Percentiles rank a stretch among this genome's conserved stretches.
phyloP scores from a whole-genome alignment of 30 jellyfish, hydroid and myxozoan genomes.

The Rhopilema esculentum region DNA sequence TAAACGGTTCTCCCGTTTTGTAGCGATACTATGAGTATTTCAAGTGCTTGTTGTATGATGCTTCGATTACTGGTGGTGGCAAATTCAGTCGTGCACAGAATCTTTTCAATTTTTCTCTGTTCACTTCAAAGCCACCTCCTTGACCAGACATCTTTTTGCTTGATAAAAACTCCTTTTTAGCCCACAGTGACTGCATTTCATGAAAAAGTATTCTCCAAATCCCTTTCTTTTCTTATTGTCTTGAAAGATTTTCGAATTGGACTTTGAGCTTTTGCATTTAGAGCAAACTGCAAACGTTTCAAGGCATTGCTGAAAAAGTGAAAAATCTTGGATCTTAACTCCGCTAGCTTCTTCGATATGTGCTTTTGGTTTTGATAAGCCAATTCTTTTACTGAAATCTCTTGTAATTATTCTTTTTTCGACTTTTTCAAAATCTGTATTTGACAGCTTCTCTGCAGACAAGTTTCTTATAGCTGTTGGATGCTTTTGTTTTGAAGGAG shows the following conservation, averaged over 20 bases:
- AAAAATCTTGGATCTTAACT: conserved; percentile 32
- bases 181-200: conserved; percentile 18
- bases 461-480: conserved; percentile 2
- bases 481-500: not conserved
- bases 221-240: conserved; percentile 28
- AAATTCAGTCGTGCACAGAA: conserved; percentile 25
- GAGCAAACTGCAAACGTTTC: not conserved
- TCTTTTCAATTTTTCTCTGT: conserved; percentile 14
- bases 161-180: conserved; percentile 8
- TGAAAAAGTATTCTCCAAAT: conserved; percentile 11
- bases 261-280: not conserved
- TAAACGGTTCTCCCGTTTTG: no score
- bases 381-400: not conserved
- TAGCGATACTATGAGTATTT: no score
- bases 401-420: conserved; percentile 5
- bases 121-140: conserved; percentile 37
- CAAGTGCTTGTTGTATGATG: no score
- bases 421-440: conserved; percentile 7
- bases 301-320: conserved; percentile 20
- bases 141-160: conserved; percentile 25
- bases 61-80: conserved; percentile 16
- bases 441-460: conserved; percentile 37
- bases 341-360: conserved; percentile 24
- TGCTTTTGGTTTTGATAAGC: conserved; percentile 6
- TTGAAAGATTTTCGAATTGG: conserved; percentile 6